A percentile compares a stretch with the other conserved stretches of the same genome.
Evolutionary conservation across 2,113 vertebrate genomes (phyloP).

Genomic region (Cercopithecus mona): DNA sequence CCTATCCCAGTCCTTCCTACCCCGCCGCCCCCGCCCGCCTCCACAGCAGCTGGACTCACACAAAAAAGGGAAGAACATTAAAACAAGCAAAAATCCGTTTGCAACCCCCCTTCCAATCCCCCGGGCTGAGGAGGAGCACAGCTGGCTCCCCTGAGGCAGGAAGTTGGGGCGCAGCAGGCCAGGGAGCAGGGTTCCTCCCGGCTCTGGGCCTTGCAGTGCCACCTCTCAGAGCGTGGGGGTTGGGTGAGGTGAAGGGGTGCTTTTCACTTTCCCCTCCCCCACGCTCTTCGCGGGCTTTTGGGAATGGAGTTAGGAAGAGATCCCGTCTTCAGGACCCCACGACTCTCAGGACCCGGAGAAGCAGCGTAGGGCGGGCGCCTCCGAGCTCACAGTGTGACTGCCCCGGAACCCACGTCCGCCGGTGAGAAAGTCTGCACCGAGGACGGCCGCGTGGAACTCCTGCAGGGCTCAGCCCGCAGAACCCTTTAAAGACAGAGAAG

Average conservation of each 20-base stretch:
- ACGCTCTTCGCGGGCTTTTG: background rate
- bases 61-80: background rate
- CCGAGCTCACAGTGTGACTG: background rate
- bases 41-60: background rate
- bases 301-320: background rate
- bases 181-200: too few relatives aligned
- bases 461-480: accelerated
- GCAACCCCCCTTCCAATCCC: background rate
- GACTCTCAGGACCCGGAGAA: background rate
- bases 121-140: background rate
- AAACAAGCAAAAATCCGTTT: background rate
- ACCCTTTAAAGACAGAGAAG: background rate
- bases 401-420: accelerated
- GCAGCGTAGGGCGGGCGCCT: too few relatives aligned
- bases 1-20: background rate
- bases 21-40: background rate
- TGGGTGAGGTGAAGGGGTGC: accelerated
- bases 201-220: background rate
- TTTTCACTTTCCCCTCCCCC: background rate
- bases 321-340: background rate
- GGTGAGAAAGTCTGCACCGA: background rate
- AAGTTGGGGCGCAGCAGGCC: background rate
- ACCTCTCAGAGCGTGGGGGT: background rate
- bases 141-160: background rate
- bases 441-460: background rate